Conservation (phyloP, 2,113 vertebrate species). For the Stomatorhinus ivindoensis region DNA sequence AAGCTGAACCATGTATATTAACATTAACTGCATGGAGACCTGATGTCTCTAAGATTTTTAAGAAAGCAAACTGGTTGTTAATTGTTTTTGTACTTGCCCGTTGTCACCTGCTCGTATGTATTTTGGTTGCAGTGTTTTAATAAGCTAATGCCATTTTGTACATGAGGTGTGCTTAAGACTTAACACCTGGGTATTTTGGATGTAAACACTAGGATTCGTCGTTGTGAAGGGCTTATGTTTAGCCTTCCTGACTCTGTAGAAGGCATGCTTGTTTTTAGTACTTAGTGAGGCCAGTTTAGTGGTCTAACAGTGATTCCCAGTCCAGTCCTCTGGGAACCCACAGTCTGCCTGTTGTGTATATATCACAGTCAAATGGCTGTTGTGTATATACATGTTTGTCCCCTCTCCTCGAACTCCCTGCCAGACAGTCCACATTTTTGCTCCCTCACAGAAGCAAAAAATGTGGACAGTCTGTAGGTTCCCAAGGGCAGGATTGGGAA, state of each 20-base stretch:
- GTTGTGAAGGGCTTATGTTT: not conserved
- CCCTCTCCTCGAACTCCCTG: not conserved
- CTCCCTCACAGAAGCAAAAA: not conserved
- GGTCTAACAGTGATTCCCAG: not conserved
- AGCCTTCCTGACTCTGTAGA: not conserved
- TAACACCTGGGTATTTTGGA: not conserved
- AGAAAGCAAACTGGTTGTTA: not conserved
- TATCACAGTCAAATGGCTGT: too few species aligned
- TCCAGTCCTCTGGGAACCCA: not conserved
- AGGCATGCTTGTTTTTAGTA: not conserved
- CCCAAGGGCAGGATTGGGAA: not conserved
- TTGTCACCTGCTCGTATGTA: not conserved
- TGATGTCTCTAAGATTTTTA: not conserved
- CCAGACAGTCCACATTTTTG: not conserved
- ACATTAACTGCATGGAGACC: not conserved
- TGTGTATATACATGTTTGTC: not conserved
- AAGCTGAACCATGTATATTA: not conserved
- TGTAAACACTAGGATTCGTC: not conserved
- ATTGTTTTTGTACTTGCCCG: not conserved
- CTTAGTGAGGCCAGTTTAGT: not conserved
- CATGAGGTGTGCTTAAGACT: not conserved
- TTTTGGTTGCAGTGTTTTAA: not conserved
- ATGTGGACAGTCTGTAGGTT: not conserved
- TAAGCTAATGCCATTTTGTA: not conserved
- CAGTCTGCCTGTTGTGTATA: not conserved